Conservation (phyloP, 2,797 vertebrate species). For the Eleutherodactylus coqui region DNA sequence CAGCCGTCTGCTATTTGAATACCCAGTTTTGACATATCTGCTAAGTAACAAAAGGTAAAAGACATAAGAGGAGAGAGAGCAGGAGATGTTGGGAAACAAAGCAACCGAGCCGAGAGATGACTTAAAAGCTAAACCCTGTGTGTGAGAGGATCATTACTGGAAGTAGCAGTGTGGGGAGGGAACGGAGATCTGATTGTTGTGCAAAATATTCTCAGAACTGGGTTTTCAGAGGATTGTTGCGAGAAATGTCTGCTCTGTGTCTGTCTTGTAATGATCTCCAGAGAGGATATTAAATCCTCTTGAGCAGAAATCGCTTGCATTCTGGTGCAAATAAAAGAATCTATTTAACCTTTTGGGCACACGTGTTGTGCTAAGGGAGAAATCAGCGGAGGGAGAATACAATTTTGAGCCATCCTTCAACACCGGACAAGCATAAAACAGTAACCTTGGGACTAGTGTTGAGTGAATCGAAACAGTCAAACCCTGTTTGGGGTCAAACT, state of each 20-base stretch:
- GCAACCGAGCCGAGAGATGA: constrained; percentile 34
- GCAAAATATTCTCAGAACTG: constrained; percentile 32
- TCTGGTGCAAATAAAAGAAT: constrained; percentile 43
- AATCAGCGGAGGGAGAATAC: not conserved
- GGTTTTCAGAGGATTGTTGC: constrained; percentile 41
- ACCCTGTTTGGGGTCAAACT: too few species aligned
- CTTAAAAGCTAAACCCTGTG: constrained; percentile 51
- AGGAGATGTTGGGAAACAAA: constrained; percentile 59
- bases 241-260: constrained; percentile 39
- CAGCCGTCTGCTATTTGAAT: constrained; percentile 22
- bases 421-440: not conserved
- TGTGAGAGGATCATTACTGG: not conserved
- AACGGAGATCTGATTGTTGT: constrained; percentile 49
- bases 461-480: too few species aligned
- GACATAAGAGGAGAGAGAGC: constrained; percentile 51
- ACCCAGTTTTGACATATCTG: constrained; percentile 52
- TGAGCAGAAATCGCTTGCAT: constrained; percentile 29
- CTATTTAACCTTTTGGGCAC: constrained; percentile 43
- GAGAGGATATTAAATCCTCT: constrained; percentile 40
- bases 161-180: constrained; percentile 7
- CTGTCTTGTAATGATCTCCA: constrained; percentile 52
- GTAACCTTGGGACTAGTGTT: not conserved
- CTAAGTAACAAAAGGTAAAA: constrained; percentile 53
- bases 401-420: not conserved
- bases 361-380: not conserved